Evolutionary conservation across 2,888 invertebrate genomes (phyloP).

Genomic region (Dione juno): DNA sequence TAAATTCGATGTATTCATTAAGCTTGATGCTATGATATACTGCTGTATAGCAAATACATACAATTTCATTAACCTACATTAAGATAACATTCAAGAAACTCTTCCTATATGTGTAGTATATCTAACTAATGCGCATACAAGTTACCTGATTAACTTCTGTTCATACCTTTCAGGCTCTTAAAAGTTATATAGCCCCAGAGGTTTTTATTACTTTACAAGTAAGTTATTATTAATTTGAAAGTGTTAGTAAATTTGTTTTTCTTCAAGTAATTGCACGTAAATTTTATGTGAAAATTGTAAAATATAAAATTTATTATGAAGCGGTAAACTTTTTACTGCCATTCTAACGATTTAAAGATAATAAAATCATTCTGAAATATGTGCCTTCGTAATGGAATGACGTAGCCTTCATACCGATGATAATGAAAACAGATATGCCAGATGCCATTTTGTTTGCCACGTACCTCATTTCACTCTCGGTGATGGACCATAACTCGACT

Average conservation of each 20-base stretch:
- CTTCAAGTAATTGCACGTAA: slow-evolving; percentile 36
- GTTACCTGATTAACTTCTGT: background rate
- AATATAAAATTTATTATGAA: slow-evolving; percentile 43
- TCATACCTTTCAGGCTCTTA: background rate
- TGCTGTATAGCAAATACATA: too few relatives aligned
- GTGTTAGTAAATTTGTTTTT: slow-evolving; percentile 34
- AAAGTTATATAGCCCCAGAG: background rate
- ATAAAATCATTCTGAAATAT: slow-evolving; percentile 37
- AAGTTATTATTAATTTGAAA: slow-evolving; percentile 19
- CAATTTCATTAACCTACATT: too few relatives aligned
- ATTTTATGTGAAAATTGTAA: slow-evolving; percentile 39
- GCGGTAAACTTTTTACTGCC: slow-evolving; percentile 39
- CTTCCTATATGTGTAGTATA: too few relatives aligned
- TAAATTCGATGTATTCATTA: too few relatives aligned
- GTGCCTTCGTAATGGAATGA: slow-evolving; percentile 23
- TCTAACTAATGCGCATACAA: background rate
- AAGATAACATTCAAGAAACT: background rate
- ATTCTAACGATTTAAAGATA: slow-evolving; percentile 35
- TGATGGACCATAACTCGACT: slow-evolving; percentile 3
- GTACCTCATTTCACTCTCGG: background rate
- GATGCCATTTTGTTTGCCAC: slow-evolving; percentile 6
- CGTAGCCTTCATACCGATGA: background rate
- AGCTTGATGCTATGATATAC: too few relatives aligned
- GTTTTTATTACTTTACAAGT: slow-evolving; percentile 6
- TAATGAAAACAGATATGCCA: slow-evolving; percentile 21